phyloP scores from a whole-genome alignment of 92 coral and sea anemone genomes.

The Epizoanthus rinbou region DNA sequence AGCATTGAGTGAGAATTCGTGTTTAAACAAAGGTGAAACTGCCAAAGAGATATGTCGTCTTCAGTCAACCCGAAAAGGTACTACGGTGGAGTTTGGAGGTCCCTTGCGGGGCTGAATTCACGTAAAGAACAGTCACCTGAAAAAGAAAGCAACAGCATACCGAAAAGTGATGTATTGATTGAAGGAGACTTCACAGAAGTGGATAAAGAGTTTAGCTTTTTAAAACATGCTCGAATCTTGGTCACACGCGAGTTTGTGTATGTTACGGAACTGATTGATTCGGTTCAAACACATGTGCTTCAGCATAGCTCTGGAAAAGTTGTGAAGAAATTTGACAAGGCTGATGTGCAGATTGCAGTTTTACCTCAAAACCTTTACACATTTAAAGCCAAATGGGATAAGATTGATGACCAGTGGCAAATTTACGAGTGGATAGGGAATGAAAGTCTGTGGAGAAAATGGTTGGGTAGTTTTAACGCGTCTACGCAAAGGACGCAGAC shows the following conservation, averaged over 20 bases:
- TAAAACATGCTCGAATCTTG: constrained; percentile 80
- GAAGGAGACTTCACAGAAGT: constrained; percentile 91
- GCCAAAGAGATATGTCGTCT: constrained; percentile 21
- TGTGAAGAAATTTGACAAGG: constrained; percentile 70
- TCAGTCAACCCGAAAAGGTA: constrained; percentile 20
- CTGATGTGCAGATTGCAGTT: constrained; percentile 70
- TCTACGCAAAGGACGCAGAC: not conserved
- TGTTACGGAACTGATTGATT: constrained; percentile 74
- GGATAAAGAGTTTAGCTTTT: constrained; percentile 70
- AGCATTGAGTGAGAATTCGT: not conserved
- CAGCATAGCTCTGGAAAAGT: constrained; percentile 80
- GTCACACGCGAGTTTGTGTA: constrained; percentile 84
- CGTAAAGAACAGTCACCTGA: constrained; percentile 22
- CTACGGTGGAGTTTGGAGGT: constrained; percentile 32
- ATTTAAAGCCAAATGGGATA: constrained; percentile 83
- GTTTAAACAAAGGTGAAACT: constrained; percentile 5
- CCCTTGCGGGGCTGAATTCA: constrained; percentile 25
- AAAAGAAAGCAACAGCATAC: constrained; percentile 3
- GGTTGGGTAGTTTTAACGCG: constrained; percentile 68
- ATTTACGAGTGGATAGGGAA: constrained; percentile 81
- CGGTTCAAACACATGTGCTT: constrained; percentile 66
- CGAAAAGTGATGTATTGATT: constrained; percentile 69
- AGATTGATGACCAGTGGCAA: constrained; percentile 57
- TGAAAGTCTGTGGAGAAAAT: constrained; percentile 73
- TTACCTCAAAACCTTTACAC: constrained; percentile 81